These are phyloP conservation scores for Percopsis omiscomaycus DNA, from an alignment of 2,797 vertebrate genomes.

Conservation along the genomic window DNA sequence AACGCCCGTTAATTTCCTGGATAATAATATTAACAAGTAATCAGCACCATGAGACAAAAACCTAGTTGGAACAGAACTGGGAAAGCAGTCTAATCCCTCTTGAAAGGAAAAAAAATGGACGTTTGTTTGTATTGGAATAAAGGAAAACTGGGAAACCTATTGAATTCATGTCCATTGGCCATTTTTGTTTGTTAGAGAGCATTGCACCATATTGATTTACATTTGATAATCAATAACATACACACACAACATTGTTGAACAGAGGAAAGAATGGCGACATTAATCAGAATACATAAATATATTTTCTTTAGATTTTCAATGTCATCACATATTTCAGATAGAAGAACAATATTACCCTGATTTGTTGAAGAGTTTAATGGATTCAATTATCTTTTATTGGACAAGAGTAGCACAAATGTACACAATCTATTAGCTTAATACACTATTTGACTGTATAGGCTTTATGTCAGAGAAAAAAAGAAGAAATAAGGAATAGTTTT, in stretches of 20 bases:
- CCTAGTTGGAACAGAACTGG: conserved; percentile 38
- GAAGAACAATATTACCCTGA: conserved; percentile 75
- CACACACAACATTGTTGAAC: conserved; percentile 64
- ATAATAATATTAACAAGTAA: conserved; percentile 33
- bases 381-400: conserved; percentile 74
- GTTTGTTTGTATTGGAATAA: conserved; percentile 39
- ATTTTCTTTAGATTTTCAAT: conserved; percentile 71
- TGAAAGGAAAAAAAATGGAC: conserved; percentile 38
- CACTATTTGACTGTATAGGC: conserved; percentile 67
- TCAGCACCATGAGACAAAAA: conserved; percentile 66
- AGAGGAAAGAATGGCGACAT: conserved; percentile 75
- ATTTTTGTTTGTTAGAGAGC: conserved; percentile 62
- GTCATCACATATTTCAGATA: conserved; percentile 71
- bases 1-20: conserved; percentile 20
- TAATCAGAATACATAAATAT: conserved; percentile 78
- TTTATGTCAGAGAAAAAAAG: conserved; percentile 78
- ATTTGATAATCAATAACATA: conserved; percentile 64
- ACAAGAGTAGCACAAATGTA: conserved; percentile 77
- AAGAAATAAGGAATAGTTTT: conserved; percentile 86
- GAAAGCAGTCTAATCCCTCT: conserved; percentile 56
- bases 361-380: conserved; percentile 75
- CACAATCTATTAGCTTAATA: conserved; percentile 75
- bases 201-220: conserved; percentile 75
- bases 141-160: conserved; percentile 27
- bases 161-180: conserved; percentile 63